phyloP scores from a whole-genome alignment of 2,797 vertebrate species.

The Phalloptychus januarius region DNA sequence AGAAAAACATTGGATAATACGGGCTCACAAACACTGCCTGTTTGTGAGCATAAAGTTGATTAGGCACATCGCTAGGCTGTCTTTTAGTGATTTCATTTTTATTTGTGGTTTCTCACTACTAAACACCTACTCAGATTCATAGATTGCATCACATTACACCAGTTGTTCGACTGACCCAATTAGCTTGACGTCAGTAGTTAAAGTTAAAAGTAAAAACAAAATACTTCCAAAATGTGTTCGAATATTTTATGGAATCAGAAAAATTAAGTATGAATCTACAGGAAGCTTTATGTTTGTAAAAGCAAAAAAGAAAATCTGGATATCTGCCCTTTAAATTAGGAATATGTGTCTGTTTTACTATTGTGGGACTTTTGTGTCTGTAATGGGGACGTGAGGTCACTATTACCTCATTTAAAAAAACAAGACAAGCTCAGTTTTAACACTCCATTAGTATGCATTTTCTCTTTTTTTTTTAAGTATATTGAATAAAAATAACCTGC shows the following conservation, averaged over 20 bases:
- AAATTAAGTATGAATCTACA: not conserved
- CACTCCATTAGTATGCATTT: not conserved
- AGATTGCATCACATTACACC: not conserved
- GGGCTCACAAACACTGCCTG: too few relatives aligned
- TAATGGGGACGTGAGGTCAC: constrained; percentile 6
- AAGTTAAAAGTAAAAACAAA: not conserved
- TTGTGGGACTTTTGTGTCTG: constrained; percentile 14
- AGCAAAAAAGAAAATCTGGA: not conserved
- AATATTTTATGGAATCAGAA: not conserved
- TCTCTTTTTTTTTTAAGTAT: constrained; percentile 25
- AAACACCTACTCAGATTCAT: not conserved
- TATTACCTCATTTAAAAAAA: not conserved
- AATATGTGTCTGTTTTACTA: constrained; percentile 23
- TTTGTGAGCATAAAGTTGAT: not conserved
- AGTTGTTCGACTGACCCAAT: not conserved
- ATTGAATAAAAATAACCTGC: constrained; percentile 40
- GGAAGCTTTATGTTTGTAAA: not conserved
- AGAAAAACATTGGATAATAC: too few relatives aligned
- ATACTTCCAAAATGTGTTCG: not conserved
- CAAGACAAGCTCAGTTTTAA: not conserved
- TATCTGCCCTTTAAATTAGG: constrained; percentile 6
- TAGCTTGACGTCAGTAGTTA: not conserved
- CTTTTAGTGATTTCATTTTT: not conserved
- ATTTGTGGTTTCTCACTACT: not conserved
- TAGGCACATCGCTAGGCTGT: not conserved